Evolutionary conservation across 1,140 invertebrate genomes (phyloP).

Genomic region (Drosophila insularis): DNA sequence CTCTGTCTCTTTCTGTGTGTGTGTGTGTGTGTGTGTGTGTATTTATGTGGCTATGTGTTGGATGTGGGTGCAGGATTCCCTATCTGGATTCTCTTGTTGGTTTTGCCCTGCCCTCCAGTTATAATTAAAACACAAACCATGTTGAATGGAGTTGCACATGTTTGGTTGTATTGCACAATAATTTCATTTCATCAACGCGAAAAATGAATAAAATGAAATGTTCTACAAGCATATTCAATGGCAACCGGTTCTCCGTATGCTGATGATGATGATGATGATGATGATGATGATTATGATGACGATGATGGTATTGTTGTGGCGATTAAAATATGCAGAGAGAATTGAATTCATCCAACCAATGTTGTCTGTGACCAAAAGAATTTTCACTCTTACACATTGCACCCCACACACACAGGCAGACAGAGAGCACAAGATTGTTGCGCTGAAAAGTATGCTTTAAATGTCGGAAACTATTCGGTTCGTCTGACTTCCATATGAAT

Average conservation of each 20-base stretch:
- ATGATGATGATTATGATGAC: neutral
- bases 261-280: neutral
- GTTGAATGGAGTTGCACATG: slow-evolving; percentile 23
- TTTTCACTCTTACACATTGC: neutral
- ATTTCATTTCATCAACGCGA: slow-evolving; percentile 30
- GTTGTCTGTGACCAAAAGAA: slow-evolving; percentile 8
- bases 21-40: neutral
- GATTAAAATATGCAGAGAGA: slow-evolving; percentile 46
- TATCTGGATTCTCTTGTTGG: slow-evolving; percentile 1
- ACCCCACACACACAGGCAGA: neutral
- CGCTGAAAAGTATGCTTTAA: slow-evolving; percentile 22
- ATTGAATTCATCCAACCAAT: slow-evolving; percentile 7
- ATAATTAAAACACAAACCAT: slow-evolving; percentile 66
- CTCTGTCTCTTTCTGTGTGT: neutral
- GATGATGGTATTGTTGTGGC: slow-evolving; percentile 56
- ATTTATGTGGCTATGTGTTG: neutral
- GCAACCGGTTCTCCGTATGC: slow-evolving; percentile 2
- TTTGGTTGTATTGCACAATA: slow-evolving; percentile 34
- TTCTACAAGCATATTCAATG: slow-evolving; percentile 22
- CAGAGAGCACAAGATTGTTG: neutral
- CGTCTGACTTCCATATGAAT: neutral
- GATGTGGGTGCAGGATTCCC: slow-evolving; percentile 1
- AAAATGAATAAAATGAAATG: neutral
- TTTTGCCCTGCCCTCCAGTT: slow-evolving; percentile 42
- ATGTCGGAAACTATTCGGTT: slow-evolving; percentile 3